Evolutionary conservation across 2,113 vertebrate genomes (phyloP).

Genomic region (Ammospiza caudacuta): DNA sequence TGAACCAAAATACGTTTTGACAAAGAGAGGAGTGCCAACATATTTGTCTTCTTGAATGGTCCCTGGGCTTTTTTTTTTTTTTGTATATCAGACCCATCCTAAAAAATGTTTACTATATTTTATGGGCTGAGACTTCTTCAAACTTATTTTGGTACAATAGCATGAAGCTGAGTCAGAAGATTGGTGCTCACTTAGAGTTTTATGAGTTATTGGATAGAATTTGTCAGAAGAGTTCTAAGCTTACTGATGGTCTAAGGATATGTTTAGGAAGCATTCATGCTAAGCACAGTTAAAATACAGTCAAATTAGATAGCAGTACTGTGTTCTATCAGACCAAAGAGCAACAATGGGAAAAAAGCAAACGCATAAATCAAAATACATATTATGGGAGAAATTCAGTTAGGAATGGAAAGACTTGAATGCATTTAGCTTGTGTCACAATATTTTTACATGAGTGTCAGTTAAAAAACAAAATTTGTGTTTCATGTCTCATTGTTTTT

Average conservation of each 20-base stretch:
- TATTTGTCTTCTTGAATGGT: not conserved
- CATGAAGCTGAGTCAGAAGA: not conserved
- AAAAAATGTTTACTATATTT: not conserved
- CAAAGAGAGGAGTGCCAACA: not conserved
- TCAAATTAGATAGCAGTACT: not conserved
- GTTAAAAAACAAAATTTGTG: not conserved
- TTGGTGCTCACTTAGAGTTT: not conserved
- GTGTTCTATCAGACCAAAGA: not conserved
- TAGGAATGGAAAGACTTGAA: not conserved
- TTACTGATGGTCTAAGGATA: not conserved
- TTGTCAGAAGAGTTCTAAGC: not conserved
- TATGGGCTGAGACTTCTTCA: not conserved
- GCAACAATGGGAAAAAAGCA: not conserved
- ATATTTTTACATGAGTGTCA: not conserved
- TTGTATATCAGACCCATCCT: not conserved
- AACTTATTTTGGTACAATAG: not conserved
- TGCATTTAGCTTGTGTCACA: not conserved
- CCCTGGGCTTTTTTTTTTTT: not conserved
- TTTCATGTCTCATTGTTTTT: not conserved
- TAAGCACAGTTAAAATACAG: not conserved
- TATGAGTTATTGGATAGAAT: not conserved
- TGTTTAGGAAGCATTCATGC: not conserved
- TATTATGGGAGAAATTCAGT: not conserved
- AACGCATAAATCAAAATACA: not conserved
- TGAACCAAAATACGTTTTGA: not conserved